Evolutionary conservation across 2,888 invertebrate species (phyloP), one percentile per base, ranked within the genome.

Genomic region (Lysandra coridon): DNA sequence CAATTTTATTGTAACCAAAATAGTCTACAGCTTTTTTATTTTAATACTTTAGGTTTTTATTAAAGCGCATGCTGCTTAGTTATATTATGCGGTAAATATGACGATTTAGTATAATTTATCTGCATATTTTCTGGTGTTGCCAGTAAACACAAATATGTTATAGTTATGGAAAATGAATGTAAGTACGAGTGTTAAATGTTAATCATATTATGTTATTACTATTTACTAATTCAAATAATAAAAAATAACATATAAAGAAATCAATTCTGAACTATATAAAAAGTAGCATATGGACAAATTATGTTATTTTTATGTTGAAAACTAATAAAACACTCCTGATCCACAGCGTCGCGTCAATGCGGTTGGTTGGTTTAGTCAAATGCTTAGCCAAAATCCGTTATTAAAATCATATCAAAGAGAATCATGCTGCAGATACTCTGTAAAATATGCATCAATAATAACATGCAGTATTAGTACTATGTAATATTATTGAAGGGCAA

Each of bases 361-460:
- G 57, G 49, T 57, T 62, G 33, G 69, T 69, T 69, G 33, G 7
- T 37, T 69, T 37, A 33, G 14, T 69, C 69, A 14, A 69, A 69
- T 33, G 69, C 69, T 33, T 33, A 37, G 69, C 17, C 33, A 33
- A 14, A 69, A 33, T 69, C 69, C 69, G 14, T 1, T 4, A 69
- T 14, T 33, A 62, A 62, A 62, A 62, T 62, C 2, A n/a, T 17
- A 37, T 69, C 14, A 37, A 64, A 64, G 64, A 69, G 69, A 33
- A 33, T 30, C 33, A 69, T 69, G 69, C 69, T 14, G 69, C 69
- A 17, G 33, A 17, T 69, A 69, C 33, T 69, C 33, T 69, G 33
- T 69, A 69, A 69, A 69, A 69, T 69, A 69, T 33, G 33, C 33
- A 69, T 69, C 33, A 14, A 33, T 69, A 33, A 69, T 5, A 69